Percentiles rank a stretch among this genome's conserved stretches.
phyloP scores from a whole-genome alignment of 2,797 vertebrate species.

The Setipinna tenuifilis region DNA sequence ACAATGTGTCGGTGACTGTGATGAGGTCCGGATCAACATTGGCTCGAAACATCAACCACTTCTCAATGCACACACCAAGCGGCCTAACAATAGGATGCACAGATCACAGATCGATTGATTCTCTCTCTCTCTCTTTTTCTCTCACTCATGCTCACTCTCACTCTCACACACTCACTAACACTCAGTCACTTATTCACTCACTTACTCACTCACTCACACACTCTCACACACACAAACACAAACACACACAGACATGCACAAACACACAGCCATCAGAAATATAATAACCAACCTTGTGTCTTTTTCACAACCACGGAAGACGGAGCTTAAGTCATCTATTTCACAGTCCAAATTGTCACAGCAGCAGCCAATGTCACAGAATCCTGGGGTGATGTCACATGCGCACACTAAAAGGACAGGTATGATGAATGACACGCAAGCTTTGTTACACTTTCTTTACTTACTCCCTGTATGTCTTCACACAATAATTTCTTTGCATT shows the following conservation, averaged over 20 bases:
- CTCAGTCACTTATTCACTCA: not conserved
- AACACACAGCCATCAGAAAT: not conserved
- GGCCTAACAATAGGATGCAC: conserved; percentile 54
- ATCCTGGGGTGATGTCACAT: conserved; percentile 73
- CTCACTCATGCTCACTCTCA: not conserved
- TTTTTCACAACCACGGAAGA: conserved; percentile 70
- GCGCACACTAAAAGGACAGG: conserved; percentile 63
- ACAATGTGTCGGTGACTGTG: conserved; percentile 67
- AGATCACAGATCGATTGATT: no score
- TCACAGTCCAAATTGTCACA: conserved; percentile 75
- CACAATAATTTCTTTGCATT: not conserved
- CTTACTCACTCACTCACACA: not conserved
- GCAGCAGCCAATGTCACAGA: conserved; percentile 80
- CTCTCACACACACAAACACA: not conserved
- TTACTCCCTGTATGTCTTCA: no score
- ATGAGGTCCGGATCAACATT: conserved; percentile 71
- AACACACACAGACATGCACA: not conserved
- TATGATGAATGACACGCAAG: not conserved
- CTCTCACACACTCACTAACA: not conserved
- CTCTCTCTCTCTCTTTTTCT: no score
- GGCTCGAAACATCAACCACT: conserved; percentile 76
- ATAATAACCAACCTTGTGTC: conserved; percentile 60
- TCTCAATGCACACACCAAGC: conserved; percentile 72
- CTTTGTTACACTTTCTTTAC: no score
- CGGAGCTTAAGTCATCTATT: conserved; percentile 64